phyloP scores from a whole-genome alignment of 2,888 invertebrate genomes.

The Amblyteles armatorius region DNA sequence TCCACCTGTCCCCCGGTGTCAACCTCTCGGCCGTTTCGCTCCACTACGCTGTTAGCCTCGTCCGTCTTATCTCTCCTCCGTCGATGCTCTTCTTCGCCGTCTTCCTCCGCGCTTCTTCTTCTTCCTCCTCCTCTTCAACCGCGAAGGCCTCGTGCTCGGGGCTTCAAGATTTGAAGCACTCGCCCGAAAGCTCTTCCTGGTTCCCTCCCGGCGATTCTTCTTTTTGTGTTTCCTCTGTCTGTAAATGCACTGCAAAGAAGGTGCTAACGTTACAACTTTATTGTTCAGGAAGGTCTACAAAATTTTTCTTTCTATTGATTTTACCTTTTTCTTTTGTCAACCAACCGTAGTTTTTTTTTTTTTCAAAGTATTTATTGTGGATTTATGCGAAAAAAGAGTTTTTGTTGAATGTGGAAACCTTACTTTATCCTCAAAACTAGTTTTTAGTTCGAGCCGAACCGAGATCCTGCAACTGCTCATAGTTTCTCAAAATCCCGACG shows the following conservation, averaged over 20 bases:
- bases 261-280: too few species aligned
- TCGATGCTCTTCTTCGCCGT: constrained; percentile 29
- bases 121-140: background rate
- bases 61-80: constrained; percentile 26
- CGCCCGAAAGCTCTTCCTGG: constrained; percentile 28
- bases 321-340: too few species aligned
- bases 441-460: background rate
- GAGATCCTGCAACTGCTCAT: constrained; percentile 4
- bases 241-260: too few species aligned
- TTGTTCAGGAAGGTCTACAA: too few species aligned
- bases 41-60: constrained; percentile 14
- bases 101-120: constrained; percentile 3
- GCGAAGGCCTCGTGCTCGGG: background rate
- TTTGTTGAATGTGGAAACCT: background rate
- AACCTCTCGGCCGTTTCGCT: constrained; percentile 53
- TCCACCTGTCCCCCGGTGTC: constrained; percentile 84
- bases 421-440: background rate
- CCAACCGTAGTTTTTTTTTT: too few species aligned
- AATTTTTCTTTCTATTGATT: too few species aligned
- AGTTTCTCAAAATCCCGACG: background rate
- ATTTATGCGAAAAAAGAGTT: too few species aligned
- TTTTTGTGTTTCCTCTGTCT: too few species aligned
- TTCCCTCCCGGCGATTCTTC: background rate
- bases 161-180: background rate
- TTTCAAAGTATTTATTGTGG: too few species aligned